Evolutionary conservation across 2,113 vertebrate genomes (phyloP).

Genomic region (Hippocampus comes): DNA sequence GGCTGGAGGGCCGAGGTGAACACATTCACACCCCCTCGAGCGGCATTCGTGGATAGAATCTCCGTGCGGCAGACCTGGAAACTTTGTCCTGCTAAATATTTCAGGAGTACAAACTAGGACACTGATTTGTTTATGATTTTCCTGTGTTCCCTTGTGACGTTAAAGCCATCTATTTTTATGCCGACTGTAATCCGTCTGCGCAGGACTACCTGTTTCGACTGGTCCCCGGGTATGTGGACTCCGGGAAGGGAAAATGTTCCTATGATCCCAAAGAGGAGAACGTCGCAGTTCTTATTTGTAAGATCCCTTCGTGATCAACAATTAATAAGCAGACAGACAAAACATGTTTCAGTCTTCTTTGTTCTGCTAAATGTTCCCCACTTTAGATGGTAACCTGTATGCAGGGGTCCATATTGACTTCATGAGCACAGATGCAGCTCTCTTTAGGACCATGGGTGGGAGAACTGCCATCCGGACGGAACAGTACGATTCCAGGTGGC

Average conservation of each 20-base stretch:
- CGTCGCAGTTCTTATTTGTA: constrained; percentile 76
- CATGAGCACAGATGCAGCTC: constrained; percentile 82
- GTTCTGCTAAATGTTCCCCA: neutral
- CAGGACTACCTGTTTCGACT: constrained; percentile 83
- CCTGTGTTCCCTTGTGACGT: constrained; percentile 38
- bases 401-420: constrained; percentile 84
- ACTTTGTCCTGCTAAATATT: constrained; percentile 59
- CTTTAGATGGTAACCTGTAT: constrained; percentile 78
- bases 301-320: constrained; percentile 30
- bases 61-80: constrained; percentile 27
- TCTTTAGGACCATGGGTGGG: constrained; percentile 81
- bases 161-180: constrained; percentile 43
- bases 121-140: constrained; percentile 60
- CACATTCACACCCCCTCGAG: constrained; percentile 8
- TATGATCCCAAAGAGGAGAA: constrained; percentile 81
- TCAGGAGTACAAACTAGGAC: constrained; percentile 60
- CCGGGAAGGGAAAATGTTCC: constrained; percentile 81
- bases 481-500: constrained; percentile 83
- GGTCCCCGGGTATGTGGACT: constrained; percentile 76
- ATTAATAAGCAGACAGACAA: neutral
- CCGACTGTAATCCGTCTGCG: constrained; percentile 32
- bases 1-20: constrained; percentile 82
- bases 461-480: constrained; percentile 77
- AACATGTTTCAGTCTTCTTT: neutral
- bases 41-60: constrained; percentile 25